Percentiles rank a stretch among this genome's conserved stretches.
phyloP scores from a whole-genome alignment of 2,113 vertebrate species.

The Ceuthmochares aereus region DNA sequence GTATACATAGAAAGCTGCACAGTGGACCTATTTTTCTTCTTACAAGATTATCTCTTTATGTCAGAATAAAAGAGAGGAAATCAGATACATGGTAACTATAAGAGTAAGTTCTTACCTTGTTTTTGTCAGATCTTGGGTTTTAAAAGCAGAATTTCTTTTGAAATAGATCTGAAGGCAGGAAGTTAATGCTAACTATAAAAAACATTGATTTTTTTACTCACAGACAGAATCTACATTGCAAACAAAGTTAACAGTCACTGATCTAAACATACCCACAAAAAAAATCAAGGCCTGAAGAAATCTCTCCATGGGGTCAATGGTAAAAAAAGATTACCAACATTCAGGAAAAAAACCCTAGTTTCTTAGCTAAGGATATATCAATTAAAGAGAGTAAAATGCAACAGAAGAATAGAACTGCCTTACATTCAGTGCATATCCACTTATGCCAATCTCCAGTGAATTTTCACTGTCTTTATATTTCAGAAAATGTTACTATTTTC shows the following conservation, averaged over 20 bases:
- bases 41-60: neutral
- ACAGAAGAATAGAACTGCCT: neutral
- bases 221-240: neutral
- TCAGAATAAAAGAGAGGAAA: slow-evolving; percentile 6
- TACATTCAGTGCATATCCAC: neutral
- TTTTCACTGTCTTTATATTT: neutral
- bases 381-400: neutral
- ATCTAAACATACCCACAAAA: neutral
- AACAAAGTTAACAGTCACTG: neutral
- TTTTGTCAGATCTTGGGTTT: neutral
- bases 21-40: neutral
- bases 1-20: neutral
- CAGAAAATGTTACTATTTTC: neutral
- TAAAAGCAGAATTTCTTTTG: neutral
- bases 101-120: neutral
- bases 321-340: neutral
- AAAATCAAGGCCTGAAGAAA: neutral
- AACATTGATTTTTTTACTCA: neutral
- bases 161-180: neutral
- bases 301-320: neutral
- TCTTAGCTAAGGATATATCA: neutral
- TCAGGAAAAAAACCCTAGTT: neutral
- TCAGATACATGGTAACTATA: neutral
- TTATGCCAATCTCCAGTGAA: neutral
- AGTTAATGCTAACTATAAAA: neutral